Evolutionary conservation across 2,797 vertebrate genomes (phyloP).

Genomic region (Sebastes diploproa): DNA sequence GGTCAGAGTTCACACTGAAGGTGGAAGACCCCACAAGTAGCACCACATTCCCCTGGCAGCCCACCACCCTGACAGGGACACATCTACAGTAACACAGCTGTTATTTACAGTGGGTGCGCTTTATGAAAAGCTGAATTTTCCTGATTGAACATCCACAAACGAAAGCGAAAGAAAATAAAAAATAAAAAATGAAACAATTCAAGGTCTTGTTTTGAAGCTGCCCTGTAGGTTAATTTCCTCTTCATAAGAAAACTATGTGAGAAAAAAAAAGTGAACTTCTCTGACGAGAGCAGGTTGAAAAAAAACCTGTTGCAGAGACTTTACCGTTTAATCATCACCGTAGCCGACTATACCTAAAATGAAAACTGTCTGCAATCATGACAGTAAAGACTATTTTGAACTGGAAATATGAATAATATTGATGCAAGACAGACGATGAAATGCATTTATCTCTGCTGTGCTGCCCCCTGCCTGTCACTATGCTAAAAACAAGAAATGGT

Average conservation of each 20-base stretch:
- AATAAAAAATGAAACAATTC: neutral
- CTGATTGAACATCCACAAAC: neutral
- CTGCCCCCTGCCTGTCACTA: constrained; percentile 70
- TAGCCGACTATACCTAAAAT: neutral
- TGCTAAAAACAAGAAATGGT: constrained; percentile 10
- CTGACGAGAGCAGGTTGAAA: neutral
- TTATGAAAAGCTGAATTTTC: neutral
- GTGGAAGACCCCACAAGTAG: constrained; percentile 57
- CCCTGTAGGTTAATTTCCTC: constrained; percentile 6
- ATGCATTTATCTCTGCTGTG: constrained; percentile 48
- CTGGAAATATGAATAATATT: neutral
- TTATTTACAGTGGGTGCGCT: neutral
- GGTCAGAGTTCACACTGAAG: constrained; percentile 59
- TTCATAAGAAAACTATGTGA: neutral
- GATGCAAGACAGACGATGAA: constrained; percentile 12
- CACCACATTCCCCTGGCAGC: constrained; percentile 63
- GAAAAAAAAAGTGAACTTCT: neutral
- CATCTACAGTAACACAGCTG: constrained; percentile 25
- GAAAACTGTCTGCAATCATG: constrained; percentile 14
- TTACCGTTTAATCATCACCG: neutral
- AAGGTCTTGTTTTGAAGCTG: constrained; percentile 43
- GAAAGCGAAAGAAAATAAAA: neutral
- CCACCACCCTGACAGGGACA: constrained; percentile 34
- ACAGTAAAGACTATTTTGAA: constrained; percentile 3
- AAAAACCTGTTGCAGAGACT: neutral